Evolutionary conservation across 1,140 invertebrate genomes (phyloP).

Genomic region (Telenomus remus): DNA sequence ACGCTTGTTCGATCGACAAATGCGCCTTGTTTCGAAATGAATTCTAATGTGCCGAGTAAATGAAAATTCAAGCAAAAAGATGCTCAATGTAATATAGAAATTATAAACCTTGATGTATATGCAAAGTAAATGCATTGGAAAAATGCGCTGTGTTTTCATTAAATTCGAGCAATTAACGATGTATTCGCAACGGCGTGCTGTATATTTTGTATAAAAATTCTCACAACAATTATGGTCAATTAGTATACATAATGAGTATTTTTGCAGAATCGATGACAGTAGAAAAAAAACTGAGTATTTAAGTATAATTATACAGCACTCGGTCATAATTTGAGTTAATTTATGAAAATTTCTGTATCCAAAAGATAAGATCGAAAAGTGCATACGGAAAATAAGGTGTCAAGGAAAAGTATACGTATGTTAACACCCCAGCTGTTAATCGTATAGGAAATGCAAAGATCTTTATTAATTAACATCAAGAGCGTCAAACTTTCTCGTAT

Average conservation of each 20-base stretch:
- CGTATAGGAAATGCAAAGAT: conserved; percentile 5
- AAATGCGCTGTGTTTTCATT: no score
- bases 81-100: no score
- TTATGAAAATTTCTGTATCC: conserved; percentile 30
- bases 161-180: background rate
- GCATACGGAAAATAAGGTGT: conserved; percentile 20
- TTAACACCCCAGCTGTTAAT: conserved; percentile 39
- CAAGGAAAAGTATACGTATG: conserved; percentile 19
- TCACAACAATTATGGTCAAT: conserved; percentile 12
- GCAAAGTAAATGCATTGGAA: no score
- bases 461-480: background rate
- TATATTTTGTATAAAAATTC: conserved; percentile 4
- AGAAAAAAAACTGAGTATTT: conserved; percentile 23
- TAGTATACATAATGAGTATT: background rate
- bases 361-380: conserved; percentile 22
- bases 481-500: background rate
- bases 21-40: conserved; percentile 15
- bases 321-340: conserved; percentile 32
- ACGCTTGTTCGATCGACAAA: conserved; percentile 25
- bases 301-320: conserved; percentile 28
- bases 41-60: conserved; percentile 4
- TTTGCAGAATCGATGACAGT: conserved; percentile 11
- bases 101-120: no score
- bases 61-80: background rate
- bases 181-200: background rate